A percentile compares a stretch with the other conserved stretches of the same genome.
Evolutionary conservation across 1,140 invertebrate species (phyloP).

Genomic region (Neodiprion virginianus): DNA sequence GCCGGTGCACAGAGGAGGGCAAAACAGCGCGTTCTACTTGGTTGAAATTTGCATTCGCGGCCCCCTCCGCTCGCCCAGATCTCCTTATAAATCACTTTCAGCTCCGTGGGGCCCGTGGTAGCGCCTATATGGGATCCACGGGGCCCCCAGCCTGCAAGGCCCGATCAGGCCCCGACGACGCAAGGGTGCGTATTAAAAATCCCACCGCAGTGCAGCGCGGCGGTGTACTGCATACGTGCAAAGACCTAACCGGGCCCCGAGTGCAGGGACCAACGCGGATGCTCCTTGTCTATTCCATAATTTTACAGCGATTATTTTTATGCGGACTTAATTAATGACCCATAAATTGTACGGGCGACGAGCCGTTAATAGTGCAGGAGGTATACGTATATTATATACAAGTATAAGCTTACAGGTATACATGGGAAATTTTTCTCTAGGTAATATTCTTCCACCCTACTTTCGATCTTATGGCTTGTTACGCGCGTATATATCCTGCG

Average conservation of each 20-base stretch:
- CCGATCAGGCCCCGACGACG: neutral
- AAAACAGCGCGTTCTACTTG: slow-evolving; percentile 41
- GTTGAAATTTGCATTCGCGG: slow-evolving; percentile 47
- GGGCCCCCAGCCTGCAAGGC: neutral
- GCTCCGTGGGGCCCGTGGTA: neutral
- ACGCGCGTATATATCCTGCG: neutral
- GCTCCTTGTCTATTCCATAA: neutral
- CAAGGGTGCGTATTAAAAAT: slow-evolving; percentile 4
- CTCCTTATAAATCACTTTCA: slow-evolving; percentile 47
- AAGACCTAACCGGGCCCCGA: neutral
- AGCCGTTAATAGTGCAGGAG: neutral
- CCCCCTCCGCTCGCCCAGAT: slow-evolving; percentile 34
- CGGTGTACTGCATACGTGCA: neutral
- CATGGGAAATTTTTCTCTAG: neutral
- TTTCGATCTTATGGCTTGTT: neutral
- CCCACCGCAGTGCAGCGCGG: neutral
- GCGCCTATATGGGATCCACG: neutral
- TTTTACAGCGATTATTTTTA: neutral
- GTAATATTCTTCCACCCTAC: neutral
- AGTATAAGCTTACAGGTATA: neutral
- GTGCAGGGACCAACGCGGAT: neutral
- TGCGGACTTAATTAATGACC: neutral
- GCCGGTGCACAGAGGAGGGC: slow-evolving; percentile 13
- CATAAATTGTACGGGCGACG: slow-evolving; percentile 1
- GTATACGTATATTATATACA: neutral